A percentile compares a stretch with the other conserved stretches of the same genome.
Evolutionary conservation across 2,888 invertebrate species (phyloP).

Genomic region (Caenorhabditis virilis): DNA sequence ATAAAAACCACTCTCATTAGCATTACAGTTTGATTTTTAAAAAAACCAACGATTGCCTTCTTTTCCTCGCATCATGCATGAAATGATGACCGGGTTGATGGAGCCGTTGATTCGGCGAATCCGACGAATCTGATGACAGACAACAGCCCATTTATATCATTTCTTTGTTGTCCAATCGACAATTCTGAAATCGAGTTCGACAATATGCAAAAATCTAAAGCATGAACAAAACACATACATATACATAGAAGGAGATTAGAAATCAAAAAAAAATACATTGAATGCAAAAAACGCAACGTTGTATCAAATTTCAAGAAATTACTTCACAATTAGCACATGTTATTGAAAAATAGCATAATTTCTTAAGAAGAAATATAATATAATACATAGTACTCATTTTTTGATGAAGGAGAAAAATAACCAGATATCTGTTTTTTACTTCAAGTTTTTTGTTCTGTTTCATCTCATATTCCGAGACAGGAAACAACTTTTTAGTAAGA

Average conservation of each 20-base stretch:
- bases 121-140: conserved; percentile 44
- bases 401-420: no score
- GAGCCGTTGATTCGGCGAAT: conserved; percentile 25
- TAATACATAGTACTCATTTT: no score
- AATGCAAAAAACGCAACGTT: background rate
- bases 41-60: conserved; percentile 54
- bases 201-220: background rate
- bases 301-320: no score
- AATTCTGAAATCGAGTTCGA: no score
- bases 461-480: conserved; percentile 30
- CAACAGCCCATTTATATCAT: conserved; percentile 49
- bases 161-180: background rate
- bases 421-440: no score
- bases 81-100: conserved; percentile 21
- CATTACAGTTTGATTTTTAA: conserved; percentile 18
- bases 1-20: conserved; percentile 1
- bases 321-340: no score
- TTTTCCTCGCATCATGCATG: conserved; percentile 41
- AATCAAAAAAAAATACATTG: background rate
- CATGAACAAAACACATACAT: background rate
- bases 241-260: background rate
- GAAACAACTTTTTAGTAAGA: background rate
- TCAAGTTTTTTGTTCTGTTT: no score
- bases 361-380: no score
- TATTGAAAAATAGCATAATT: no score